Evolutionary conservation across 2,113 vertebrate species (phyloP).

Genomic region (Dicerorhinus sumatrensis): DNA sequence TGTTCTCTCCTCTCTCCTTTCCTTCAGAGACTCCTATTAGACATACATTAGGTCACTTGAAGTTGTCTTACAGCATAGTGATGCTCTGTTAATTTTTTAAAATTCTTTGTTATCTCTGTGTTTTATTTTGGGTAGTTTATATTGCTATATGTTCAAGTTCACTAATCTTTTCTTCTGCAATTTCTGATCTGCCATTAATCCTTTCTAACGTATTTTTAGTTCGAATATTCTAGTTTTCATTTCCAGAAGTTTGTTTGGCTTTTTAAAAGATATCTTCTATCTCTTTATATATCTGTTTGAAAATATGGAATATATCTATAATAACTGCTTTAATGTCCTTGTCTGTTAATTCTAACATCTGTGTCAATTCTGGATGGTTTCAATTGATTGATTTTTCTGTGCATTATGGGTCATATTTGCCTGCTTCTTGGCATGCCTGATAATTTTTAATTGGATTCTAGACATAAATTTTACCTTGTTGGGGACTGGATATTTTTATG

Average conservation of each 20-base stretch:
- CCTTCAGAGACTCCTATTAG: neutral
- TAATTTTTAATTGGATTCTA: conserved; percentile 15
- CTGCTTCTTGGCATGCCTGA: neutral
- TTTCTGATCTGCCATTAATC: neutral
- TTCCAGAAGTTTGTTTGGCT: conserved; percentile 7
- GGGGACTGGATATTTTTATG: neutral
- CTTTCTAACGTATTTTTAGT: neutral
- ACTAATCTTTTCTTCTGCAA: neutral
- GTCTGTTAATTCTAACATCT: neutral
- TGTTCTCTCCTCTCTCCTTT: neutral
- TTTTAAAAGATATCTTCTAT: neutral
- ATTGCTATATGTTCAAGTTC: neutral
- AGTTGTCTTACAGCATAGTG: neutral
- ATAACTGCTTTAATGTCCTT: neutral
- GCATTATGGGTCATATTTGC: neutral
- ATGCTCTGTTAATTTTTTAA: neutral
- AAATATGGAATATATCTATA: neutral
- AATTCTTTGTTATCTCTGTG: neutral
- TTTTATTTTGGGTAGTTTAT: neutral
- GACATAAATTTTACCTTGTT: conserved; percentile 4
- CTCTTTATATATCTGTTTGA: neutral
- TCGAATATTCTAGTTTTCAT: neutral
- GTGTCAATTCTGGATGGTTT: neutral
- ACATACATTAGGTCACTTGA: neutral
- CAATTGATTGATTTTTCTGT: neutral